Evolutionary conservation across 2,797 vertebrate genomes (phyloP).

Genomic region (Myotis vivesi): DNA sequence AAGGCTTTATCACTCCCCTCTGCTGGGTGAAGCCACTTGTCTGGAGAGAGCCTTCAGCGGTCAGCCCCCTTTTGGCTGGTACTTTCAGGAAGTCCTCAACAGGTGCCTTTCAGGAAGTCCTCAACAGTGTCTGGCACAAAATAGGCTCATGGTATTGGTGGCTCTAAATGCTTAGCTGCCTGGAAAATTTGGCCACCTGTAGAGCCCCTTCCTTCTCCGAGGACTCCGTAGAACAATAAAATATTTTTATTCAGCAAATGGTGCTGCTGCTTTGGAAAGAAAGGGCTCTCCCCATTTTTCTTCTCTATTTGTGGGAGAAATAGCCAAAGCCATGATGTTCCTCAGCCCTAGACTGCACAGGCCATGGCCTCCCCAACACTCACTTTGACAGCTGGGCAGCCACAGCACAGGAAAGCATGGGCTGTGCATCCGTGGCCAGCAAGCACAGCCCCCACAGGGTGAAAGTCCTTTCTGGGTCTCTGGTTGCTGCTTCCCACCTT

Average conservation of each 20-base stretch:
- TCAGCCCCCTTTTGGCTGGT: neutral
- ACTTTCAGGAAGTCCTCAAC: neutral
- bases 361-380: neutral
- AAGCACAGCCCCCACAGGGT: too few species aligned
- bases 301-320: neutral
- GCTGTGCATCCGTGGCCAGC: accelerated
- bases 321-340: neutral
- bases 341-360: neutral
- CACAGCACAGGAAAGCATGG: too few species aligned
- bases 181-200: neutral
- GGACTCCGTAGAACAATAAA: neutral
- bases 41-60: neutral
- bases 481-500: neutral
- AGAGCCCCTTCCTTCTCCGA: neutral
- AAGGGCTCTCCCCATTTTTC: neutral
- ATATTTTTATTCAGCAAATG: neutral
- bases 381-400: neutral
- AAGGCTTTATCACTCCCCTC: neutral
- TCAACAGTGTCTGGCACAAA: neutral
- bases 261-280: neutral
- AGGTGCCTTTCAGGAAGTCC: neutral
- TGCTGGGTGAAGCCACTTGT: neutral
- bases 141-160: neutral
- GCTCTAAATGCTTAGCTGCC: neutral
- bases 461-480: neutral